Evolutionary conservation across 2,113 vertebrate species (phyloP).

Genomic region (Myiozetetes cayanensis): DNA sequence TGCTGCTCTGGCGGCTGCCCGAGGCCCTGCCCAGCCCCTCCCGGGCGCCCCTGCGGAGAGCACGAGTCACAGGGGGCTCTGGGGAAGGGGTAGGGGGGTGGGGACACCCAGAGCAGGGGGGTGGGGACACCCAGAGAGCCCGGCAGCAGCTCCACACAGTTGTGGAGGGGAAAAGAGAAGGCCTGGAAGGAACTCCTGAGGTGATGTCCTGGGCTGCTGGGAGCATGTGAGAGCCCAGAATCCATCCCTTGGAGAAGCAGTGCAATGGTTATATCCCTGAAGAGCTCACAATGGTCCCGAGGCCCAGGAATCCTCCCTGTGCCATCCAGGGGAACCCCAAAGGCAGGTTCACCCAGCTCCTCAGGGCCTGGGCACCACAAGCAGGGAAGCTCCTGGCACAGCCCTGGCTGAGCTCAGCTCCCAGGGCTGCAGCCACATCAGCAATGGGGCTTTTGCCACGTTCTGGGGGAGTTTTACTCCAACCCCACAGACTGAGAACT

Average conservation of each 20-base stretch:
- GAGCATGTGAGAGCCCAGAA: neutral
- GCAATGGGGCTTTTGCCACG: neutral
- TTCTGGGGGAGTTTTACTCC: neutral
- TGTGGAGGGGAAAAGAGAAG: neutral
- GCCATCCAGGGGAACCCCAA: neutral
- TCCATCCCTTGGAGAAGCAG: neutral
- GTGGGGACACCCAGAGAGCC: neutral
- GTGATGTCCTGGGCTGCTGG: neutral
- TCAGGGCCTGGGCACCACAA: neutral
- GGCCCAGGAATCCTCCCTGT: neutral
- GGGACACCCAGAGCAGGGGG: no score
- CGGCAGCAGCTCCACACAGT: neutral
- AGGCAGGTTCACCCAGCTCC: neutral
- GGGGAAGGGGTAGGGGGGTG: neutral
- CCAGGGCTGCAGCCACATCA: neutral
- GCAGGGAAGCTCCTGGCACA: neutral
- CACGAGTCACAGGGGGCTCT: neutral
- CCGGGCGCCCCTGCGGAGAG: slow-evolving; percentile 82
- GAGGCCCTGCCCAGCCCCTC: slow-evolving; percentile 89
- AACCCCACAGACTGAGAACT: rapidly evolving
- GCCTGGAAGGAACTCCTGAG: neutral
- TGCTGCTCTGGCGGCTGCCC: slow-evolving; percentile 98
- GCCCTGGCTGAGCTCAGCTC: neutral
- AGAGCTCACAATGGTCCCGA: neutral
- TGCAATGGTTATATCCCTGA: neutral